Conservation (phyloP, 2,113 vertebrate species). For the Bubo blakistoni region DNA sequence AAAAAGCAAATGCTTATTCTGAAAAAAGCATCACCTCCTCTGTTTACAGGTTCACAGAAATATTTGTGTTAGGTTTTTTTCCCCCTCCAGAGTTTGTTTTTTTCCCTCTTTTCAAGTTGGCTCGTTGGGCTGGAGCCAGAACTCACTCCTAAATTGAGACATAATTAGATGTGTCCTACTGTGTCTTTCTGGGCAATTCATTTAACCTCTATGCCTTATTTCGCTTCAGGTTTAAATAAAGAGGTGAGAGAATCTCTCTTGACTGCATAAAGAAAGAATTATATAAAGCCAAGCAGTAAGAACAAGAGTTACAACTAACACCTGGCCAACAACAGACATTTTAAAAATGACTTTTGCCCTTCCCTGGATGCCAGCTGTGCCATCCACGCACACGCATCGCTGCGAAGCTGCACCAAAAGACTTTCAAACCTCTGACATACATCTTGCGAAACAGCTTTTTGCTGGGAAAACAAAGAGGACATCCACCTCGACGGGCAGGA, state of each 20-base stretch:
- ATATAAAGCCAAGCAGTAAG: not conserved
- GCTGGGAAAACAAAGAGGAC: not conserved
- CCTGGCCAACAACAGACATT: not conserved
- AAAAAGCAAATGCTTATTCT: not conserved
- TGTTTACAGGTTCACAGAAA: not conserved
- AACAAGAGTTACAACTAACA: not conserved
- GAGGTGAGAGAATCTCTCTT: not conserved
- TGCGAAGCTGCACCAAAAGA: not conserved
- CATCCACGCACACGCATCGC: fast-evolving
- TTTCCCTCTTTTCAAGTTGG: not conserved
- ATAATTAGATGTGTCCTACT: not conserved
- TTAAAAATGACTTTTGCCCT: not conserved
- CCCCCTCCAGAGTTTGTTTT: not conserved
- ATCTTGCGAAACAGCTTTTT: not conserved
- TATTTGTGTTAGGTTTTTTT: not conserved
- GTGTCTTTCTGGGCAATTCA: not conserved
- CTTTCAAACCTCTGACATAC: not conserved
- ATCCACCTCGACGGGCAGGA: fast-evolving
- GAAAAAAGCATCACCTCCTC: not conserved
- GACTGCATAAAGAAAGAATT: not conserved
- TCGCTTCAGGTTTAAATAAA: not conserved
- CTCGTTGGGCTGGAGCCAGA: not conserved
- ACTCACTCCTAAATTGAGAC: not conserved
- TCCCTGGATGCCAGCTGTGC: fast-evolving
- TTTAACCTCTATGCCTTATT: not conserved